Base-by-base conservation (phyloP, 2,113 vertebrate species). In the Rattus norvegicus region DNA sequence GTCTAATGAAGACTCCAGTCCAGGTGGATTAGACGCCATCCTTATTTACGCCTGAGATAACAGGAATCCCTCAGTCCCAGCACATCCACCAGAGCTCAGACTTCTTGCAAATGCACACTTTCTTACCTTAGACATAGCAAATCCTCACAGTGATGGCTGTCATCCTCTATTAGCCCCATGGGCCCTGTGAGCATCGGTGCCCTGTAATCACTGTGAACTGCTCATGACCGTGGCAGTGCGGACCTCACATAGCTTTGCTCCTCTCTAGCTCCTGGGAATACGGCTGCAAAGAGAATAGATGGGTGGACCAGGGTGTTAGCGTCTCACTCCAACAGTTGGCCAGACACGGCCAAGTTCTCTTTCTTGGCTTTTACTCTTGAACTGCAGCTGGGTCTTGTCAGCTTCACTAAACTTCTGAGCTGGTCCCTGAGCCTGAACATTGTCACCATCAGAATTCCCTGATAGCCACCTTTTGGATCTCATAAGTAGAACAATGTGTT, bases 121-220 rank as follows among this genome's bases (percentile, higher is more conserved):
- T 13, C n/a, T 6, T 43, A 22, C 88, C 43, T 0, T 10, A 61
- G 88, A 33, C 26, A 33, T 1, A 0, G n/a, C 52, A 0, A 0
- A 24, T 75, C 49, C 52, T 47, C n/a, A 19, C 0, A 19, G 13
- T 0, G 9, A 75, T 5, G 16, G 17, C 39, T 81, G 5, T 17
- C 43, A 8, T 43, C 76, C 54, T 90, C 47, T 61, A 3, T 67
- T 13, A 61, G 49, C 69, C 61, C 49, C 36, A 49, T 52, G 77
- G 49, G 1, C 47, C 52, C 49, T 69, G 43, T 67, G 84, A 10
- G 0, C 84, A 69, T 36, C 28, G 69, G 43, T 11, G 7, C 26
- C 39, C 20, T 3, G 2, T 14, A 39, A 33, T 49, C 49, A 4
- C 20, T 8, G 10, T 49, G 36, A 47, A 49, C 73, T 63, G 8